A percentile compares a stretch with the other conserved stretches of the same genome.
These are phyloP conservation scores for Prunella himalayana DNA, from an alignment of 2,113 vertebrate genomes.

Conservation along the genomic window DNA sequence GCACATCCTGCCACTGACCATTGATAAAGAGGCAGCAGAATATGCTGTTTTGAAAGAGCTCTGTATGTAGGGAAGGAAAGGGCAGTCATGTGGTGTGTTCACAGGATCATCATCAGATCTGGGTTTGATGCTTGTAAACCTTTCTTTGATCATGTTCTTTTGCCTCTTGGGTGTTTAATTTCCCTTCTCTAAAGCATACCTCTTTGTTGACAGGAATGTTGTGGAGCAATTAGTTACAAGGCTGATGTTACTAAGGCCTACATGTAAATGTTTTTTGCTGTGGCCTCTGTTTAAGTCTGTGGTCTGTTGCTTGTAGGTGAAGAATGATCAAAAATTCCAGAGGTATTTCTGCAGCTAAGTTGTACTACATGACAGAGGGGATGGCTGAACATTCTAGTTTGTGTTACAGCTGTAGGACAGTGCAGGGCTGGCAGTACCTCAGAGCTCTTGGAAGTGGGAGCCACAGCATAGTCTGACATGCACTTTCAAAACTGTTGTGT, in stretches of 20 bases:
- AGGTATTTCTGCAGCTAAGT: background rate
- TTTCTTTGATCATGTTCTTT: background rate
- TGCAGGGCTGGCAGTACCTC: background rate
- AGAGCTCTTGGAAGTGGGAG: background rate
- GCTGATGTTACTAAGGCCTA: background rate
- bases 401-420: background rate
- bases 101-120: slow-evolving; percentile 26
- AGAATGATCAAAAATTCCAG: background rate
- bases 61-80: background rate
- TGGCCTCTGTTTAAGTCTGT: background rate
- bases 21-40: background rate
- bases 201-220: background rate
- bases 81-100: background rate
- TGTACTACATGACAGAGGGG: background rate
- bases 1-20: background rate
- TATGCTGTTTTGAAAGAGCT: background rate
- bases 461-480: background rate
- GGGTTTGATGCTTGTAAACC: background rate
- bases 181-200: background rate
- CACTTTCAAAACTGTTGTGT: background rate
- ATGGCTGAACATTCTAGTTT: background rate
- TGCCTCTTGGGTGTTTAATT: slow-evolving; percentile 10
- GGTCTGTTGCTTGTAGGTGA: background rate
- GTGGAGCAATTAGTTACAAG: slow-evolving; percentile 29
- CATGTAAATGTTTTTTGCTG: background rate